phyloP scores from a whole-genome alignment of 1,140 invertebrate species.

The Aricia agestis region DNA sequence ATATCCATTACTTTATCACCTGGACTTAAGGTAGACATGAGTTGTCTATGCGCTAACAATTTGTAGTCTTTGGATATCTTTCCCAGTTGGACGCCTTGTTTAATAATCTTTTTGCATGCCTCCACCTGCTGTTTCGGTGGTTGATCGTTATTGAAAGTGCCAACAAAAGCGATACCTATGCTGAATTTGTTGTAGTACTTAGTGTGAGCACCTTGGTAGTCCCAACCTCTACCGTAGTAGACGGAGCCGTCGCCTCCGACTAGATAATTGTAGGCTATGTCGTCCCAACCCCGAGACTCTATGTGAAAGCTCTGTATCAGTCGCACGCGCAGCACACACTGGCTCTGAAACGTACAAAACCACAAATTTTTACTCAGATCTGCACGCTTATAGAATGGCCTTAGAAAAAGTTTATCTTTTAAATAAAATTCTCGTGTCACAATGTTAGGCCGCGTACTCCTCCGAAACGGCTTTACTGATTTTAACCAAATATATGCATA shows the following conservation, averaged over 20 bases:
- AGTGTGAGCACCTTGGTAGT: slow-evolving; percentile 80
- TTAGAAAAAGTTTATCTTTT: no score
- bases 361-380: no score
- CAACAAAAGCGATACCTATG: slow-evolving; percentile 83
- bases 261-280: slow-evolving; percentile 84
- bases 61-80: slow-evolving; percentile 78
- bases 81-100: slow-evolving; percentile 71
- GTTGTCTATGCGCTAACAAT: slow-evolving; percentile 79
- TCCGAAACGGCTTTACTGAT: no score
- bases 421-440: no score
- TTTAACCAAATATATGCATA: no score
- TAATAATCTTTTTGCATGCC: slow-evolving; percentile 76
- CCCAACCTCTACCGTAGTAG: slow-evolving; percentile 83
- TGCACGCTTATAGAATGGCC: no score
- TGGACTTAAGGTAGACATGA: slow-evolving; percentile 79
- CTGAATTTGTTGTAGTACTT: slow-evolving; percentile 79
- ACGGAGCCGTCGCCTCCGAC: slow-evolving; percentile 84
- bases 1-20: slow-evolving; percentile 77
- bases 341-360: slow-evolving; percentile 52
- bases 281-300: slow-evolving; percentile 75
- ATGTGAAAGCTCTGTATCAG: slow-evolving; percentile 85
- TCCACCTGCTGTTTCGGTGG: slow-evolving; percentile 75
- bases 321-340: slow-evolving; percentile 72
- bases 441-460: no score
- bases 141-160: slow-evolving; percentile 74